A percentile compares a stretch with the other conserved stretches of the same genome.
Conservation (phyloP, 2,113 vertebrate species). For the Pseudorasbora parva region DNA sequence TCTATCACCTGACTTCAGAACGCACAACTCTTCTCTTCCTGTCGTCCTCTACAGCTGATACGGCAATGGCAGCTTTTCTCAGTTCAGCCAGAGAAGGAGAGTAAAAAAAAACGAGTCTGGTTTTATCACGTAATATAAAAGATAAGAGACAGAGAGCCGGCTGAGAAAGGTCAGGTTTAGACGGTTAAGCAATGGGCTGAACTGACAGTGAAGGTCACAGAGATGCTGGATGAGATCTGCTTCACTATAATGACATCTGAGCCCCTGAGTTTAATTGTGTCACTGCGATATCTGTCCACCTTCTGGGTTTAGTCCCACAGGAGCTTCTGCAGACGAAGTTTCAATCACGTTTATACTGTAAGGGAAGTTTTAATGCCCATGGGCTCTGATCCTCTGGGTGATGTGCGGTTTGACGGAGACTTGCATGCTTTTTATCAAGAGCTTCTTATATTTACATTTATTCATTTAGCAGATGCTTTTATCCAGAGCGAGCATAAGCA, state of each 20-base stretch:
- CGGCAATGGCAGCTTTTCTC: background rate
- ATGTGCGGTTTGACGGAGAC: too few relatives aligned
- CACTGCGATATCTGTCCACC: slow-evolving; percentile 18
- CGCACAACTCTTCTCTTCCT: background rate
- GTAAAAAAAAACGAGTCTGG: background rate
- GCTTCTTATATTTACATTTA: too few relatives aligned
- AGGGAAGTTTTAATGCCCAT: background rate
- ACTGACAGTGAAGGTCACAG: slow-evolving; percentile 69
- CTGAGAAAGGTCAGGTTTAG: slow-evolving; percentile 57
- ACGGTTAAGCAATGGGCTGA: slow-evolving; percentile 65
- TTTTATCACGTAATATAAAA: slow-evolving; percentile 34
- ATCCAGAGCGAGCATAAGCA: background rate
- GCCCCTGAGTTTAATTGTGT: slow-evolving; percentile 49
- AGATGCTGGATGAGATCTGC: slow-evolving; percentile 63
- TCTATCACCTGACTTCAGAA: slow-evolving; percentile 8
- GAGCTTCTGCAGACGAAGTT: slow-evolving; percentile 1
- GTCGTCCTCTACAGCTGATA: slow-evolving; percentile 15
- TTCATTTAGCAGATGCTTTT: background rate
- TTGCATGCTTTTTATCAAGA: too few relatives aligned
- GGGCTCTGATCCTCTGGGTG: too few relatives aligned
- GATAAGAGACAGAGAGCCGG: slow-evolving; percentile 53
- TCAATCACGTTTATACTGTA: background rate
- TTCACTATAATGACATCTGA: slow-evolving; percentile 62
- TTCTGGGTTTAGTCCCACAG: slow-evolving; percentile 11
- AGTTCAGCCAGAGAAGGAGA: background rate